A percentile compares a stretch with the other conserved stretches of the same genome.
phyloP scores from a whole-genome alignment of 2,113 vertebrate genomes.

The Corythornis vintsioides region DNA sequence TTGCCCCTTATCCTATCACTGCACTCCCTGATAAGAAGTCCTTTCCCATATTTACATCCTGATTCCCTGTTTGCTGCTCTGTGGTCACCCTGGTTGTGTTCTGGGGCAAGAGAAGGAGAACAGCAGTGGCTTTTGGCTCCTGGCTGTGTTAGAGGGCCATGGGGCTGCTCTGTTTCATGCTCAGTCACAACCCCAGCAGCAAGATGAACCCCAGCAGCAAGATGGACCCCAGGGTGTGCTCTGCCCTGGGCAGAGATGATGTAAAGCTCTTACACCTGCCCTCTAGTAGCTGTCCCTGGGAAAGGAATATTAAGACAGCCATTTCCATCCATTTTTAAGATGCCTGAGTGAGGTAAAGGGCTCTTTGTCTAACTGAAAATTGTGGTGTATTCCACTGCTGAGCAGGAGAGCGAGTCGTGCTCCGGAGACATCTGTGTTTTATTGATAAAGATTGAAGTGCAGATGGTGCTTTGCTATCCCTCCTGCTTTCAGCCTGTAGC shows the following conservation, averaged over 20 bases:
- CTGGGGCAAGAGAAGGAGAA: not conserved
- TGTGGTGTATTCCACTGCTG: not conserved
- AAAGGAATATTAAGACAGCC: not conserved
- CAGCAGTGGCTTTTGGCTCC: not conserved
- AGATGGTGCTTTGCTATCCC: not conserved
- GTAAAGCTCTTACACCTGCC: not conserved
- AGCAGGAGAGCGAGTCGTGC: not conserved
- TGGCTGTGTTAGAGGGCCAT: not conserved
- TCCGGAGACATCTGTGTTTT: not conserved
- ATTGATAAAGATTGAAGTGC: not conserved
- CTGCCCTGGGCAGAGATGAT: not conserved
- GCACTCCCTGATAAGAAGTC: too few relatives aligned
- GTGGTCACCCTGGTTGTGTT: not conserved
- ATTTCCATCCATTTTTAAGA: not conserved
- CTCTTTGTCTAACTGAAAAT: not conserved
- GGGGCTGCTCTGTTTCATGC: not conserved
- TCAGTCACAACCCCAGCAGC: fast-evolving
- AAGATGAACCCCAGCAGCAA: fast-evolving
- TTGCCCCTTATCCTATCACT: not conserved
- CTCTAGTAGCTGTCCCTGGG: not conserved
- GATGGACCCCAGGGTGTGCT: fast-evolving
- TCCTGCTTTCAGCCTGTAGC: not conserved
- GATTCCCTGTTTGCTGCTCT: not conserved
- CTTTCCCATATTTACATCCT: not conserved
- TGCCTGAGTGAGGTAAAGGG: not conserved